Base-by-base conservation (phyloP, 2,797 vertebrate genomes). In the Pteropus rufus region DNA sequence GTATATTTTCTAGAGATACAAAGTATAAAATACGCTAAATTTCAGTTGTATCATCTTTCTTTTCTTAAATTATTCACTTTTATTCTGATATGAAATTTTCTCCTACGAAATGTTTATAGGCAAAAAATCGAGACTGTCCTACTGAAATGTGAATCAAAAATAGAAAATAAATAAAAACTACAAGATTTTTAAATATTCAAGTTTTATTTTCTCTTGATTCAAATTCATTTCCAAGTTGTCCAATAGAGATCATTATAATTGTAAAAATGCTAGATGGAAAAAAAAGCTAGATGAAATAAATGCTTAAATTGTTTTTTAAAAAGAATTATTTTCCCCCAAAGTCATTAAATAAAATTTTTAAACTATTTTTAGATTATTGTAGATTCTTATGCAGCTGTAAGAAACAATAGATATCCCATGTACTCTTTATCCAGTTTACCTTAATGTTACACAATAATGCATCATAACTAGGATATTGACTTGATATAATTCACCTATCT, bases 31-130 rank as follows among this genome's bases (percentile, higher is more conserved):
- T 84, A 93, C 52, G 39, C 19, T 94, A 93, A 85, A 83, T 56
- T 91, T 91, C 12, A 39, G 34, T 95, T 92, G 72, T 82, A 95
- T 96, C 34, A n/a, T 91, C 91, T 93, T 96, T 93, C 58, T 54
- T 93, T 7, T 84, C 41, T 75, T 80, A 89, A 80, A 54, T 77
- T 46, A 7, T n/a, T 77, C 12, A 44, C 23, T 94, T 97, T 91
- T 81, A 93, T 92, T 96, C 36, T 93, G 24, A 21, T 64, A 90
- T 56, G 67, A 95, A 91, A 23, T 91, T 93, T 90, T 92, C 72
- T 90, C 7, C 14, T 7, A 11, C 60, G n/a, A 81, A 93, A 94
- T 77, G 23, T 46, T 70, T 31, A 58, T 65, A 10, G 19, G 26
- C 31, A 82, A 70, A 49, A 41, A 89, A 44, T 0, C 10, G 0